Base-by-base conservation (phyloP, 1,140 invertebrate species). In the Drosophila tropicalis region DNA sequence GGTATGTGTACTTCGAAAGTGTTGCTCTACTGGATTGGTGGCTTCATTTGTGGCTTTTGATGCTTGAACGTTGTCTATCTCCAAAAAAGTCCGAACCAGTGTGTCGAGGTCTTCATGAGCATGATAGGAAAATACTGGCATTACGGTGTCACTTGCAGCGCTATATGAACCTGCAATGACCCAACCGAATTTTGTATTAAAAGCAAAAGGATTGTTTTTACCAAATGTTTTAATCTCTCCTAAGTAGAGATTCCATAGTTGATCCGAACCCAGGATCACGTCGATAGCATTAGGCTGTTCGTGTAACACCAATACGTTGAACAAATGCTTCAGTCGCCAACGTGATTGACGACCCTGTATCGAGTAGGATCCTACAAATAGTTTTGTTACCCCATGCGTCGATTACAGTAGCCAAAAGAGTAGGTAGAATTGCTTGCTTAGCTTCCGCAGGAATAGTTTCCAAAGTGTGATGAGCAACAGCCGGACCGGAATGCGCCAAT, bases 121-220 rank as follows among this genome's bases (percentile, higher is more conserved):
- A 34, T 56, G 55, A 1, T 32, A 34, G n/a, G n/a, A 56, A n/a
- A 15, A 15, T 2, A 15, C n/a, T n/a, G 55, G 55, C 12, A 7
- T 6, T 56, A 15, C 15, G 25, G 29, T 25, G 1, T 55, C 19
- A 55, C 25, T 13, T 22, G 51, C 22, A 55, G 22, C 51, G 19
- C 12, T 12, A 29, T n/a, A 25, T 22, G 19, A 12, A 55, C 19
- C 51, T 55, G 51, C 22, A 55, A 55, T 55, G 51, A 55, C 51
- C 51, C 51, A 55, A 29, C 51, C 51, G 25, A 55, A 55, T 29
- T 55, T 55, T 55, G 51, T 55, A 36, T 36, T 36, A 36, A 36
- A 12, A 10, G 34, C 34, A 36, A 36, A 10, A 12, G 10, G 34
- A 36, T 36, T 36, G 10, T 12, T 12, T 36, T 36, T 36, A 36